phyloP scores from a whole-genome alignment of 1,140 invertebrate genomes.

The Chironomus striatipennis region DNA sequence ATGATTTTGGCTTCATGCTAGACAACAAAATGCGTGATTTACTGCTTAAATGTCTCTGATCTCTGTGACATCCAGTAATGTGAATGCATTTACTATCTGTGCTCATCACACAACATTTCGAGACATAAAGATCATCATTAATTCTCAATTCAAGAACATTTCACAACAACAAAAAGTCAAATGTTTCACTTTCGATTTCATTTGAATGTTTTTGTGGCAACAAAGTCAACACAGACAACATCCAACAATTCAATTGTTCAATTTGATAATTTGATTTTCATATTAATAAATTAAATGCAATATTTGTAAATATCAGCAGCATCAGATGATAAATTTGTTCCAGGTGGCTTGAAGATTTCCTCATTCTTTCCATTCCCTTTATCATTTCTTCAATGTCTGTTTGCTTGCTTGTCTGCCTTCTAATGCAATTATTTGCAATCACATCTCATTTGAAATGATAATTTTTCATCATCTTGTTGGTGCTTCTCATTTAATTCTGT shows the following conservation, averaged over 20 bases:
- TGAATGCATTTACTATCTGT: too few relatives aligned
- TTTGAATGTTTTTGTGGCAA: conserved; percentile 27
- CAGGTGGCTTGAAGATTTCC: background rate
- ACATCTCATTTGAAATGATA: background rate
- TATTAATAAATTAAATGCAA: too few relatives aligned
- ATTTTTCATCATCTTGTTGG: background rate
- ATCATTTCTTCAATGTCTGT: background rate
- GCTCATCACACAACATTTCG: too few relatives aligned
- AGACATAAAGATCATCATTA: background rate
- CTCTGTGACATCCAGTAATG: too few relatives aligned
- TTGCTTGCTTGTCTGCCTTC: background rate
- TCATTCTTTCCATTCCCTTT: background rate
- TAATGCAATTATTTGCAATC: background rate
- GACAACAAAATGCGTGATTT: too few relatives aligned
- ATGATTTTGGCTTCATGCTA: too few relatives aligned
- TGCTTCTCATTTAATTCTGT: background rate
- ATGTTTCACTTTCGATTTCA: conserved; percentile 20
- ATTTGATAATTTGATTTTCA: background rate
- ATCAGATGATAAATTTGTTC: conserved; percentile 19
- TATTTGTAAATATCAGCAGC: background rate
- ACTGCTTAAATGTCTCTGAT: too few relatives aligned
- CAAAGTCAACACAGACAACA: conserved; percentile 26
- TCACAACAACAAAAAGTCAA: background rate
- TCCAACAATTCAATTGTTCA: too few relatives aligned
- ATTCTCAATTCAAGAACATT: background rate